phyloP scores from a whole-genome alignment of 2,888 invertebrate genomes.

The Exocentrus adspersus region DNA sequence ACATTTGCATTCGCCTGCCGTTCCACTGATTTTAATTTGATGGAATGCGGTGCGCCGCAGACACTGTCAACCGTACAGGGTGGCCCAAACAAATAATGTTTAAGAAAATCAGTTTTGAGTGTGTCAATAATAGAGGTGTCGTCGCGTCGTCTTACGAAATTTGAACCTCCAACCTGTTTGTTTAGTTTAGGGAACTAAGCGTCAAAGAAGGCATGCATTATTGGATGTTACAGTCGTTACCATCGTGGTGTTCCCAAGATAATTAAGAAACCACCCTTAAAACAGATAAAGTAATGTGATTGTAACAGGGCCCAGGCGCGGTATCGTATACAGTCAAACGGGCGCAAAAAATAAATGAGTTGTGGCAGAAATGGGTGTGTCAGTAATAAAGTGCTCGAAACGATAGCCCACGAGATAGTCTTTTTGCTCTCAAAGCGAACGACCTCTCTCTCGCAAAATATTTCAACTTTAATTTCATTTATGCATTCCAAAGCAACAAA shows the following conservation, averaged over 20 bases:
- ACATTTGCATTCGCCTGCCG: slow-evolving; percentile 55
- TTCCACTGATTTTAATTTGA: slow-evolving; percentile 43
- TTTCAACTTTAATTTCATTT: slow-evolving; percentile 8
- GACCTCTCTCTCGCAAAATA: slow-evolving; percentile 20
- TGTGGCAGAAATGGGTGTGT: slow-evolving; percentile 55
- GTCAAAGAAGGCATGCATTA: slow-evolving; percentile 35
- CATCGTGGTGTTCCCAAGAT: slow-evolving; percentile 34
- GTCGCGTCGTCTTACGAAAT: too few species aligned
- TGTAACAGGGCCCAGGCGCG: slow-evolving; percentile 19
- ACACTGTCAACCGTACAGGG: slow-evolving; percentile 42
- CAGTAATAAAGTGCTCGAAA: slow-evolving; percentile 51
- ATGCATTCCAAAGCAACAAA: not conserved
- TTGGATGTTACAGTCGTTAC: slow-evolving; percentile 34
- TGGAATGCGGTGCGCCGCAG: slow-evolving; percentile 46
- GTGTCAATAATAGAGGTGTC: too few species aligned
- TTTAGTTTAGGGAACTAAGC: too few species aligned
- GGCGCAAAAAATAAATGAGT: slow-evolving; percentile 56
- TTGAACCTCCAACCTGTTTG: too few species aligned
- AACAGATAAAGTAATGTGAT: slow-evolving; percentile 37
- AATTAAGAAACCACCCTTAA: slow-evolving; percentile 48
- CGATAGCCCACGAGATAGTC: slow-evolving; percentile 30
- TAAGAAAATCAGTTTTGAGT: too few species aligned
- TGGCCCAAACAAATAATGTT: slow-evolving; percentile 31
- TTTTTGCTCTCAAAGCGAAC: slow-evolving; percentile 16
- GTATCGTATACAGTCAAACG: slow-evolving; percentile 11